Conservation (phyloP, 2,888 invertebrate species). For the Mycalesis mineus region DNA sequence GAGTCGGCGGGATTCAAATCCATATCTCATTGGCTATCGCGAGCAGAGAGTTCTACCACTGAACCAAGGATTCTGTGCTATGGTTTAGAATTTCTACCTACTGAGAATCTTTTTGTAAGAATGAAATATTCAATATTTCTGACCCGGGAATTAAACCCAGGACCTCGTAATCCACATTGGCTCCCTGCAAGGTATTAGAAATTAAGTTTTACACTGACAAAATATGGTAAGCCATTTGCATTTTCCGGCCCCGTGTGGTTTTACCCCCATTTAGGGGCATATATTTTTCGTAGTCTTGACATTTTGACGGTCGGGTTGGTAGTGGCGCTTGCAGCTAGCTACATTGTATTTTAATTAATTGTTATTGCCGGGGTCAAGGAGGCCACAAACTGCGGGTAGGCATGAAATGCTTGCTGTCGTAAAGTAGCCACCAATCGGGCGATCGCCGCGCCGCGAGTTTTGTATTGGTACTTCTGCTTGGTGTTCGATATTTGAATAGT, state of each 20-base stretch:
- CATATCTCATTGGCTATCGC: too few relatives aligned
- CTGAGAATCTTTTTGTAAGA: too few relatives aligned
- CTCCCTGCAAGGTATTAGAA: slow-evolving; percentile 9
- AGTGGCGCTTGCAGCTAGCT: slow-evolving; percentile 28
- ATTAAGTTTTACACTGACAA: slow-evolving; percentile 26
- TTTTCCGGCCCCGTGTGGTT: slow-evolving; percentile 34
- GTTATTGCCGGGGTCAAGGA: slow-evolving; percentile 58
- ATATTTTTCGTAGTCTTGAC: slow-evolving; percentile 43
- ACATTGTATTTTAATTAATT: slow-evolving; percentile 73
- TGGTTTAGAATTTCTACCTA: too few relatives aligned
- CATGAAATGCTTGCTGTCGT: slow-evolving; percentile 53
- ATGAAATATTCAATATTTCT: too few relatives aligned
- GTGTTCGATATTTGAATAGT: neutral
- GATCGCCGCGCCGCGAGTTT: slow-evolving; percentile 31
- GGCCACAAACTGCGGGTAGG: slow-evolving; percentile 50
- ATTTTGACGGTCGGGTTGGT: slow-evolving; percentile 39
- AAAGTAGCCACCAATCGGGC: slow-evolving; percentile 38
- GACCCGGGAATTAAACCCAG: too few relatives aligned
- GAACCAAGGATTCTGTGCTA: too few relatives aligned
- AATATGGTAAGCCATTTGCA: slow-evolving; percentile 32
- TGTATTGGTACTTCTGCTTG: slow-evolving; percentile 5
- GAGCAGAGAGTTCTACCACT: too few relatives aligned
- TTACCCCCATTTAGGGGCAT: slow-evolving; percentile 38
- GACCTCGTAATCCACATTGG: too few relatives aligned
- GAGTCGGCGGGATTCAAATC: too few relatives aligned